Conservation (phyloP, 2,888 invertebrate species). For the Ochropacha duplaris region DNA sequence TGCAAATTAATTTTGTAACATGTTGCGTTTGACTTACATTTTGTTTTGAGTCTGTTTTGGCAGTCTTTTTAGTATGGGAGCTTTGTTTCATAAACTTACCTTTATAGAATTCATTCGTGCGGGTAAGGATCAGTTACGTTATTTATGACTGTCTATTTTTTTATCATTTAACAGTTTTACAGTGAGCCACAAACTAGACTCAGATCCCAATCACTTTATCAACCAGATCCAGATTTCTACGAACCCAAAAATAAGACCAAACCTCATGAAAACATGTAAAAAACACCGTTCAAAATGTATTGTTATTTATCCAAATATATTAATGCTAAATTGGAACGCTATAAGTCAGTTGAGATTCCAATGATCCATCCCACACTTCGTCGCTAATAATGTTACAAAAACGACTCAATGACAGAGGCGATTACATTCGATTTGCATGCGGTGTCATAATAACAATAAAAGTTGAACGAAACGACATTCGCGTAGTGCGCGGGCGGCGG, state of each 20-base stretch:
- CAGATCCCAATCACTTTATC: too few species aligned
- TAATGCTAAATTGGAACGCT: neutral
- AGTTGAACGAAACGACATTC: constrained; percentile 15
- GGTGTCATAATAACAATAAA: constrained; percentile 47
- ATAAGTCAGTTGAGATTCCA: neutral
- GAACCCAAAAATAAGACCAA: too few species aligned
- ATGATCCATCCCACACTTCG: constrained; percentile 37
- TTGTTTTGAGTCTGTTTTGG: neutral
- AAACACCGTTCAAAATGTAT: too few species aligned
- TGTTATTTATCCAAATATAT: neutral
- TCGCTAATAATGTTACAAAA: constrained; percentile 55
- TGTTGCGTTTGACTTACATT: neutral
- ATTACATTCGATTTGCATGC: constrained; percentile 60
- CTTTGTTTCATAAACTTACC: neutral
- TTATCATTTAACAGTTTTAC: too few species aligned
- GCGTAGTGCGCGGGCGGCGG: constrained; percentile 29
- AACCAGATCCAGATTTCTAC: too few species aligned
- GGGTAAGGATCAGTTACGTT: too few species aligned
- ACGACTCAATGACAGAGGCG: constrained; percentile 56
- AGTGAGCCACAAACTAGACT: too few species aligned
- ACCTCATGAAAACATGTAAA: too few species aligned
- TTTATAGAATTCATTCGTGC: too few species aligned
- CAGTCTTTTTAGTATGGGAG: neutral
- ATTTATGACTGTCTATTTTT: too few species aligned
- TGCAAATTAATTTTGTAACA: neutral